Evolutionary conservation across 2,888 invertebrate genomes (phyloP), one percentile per base, ranked within the genome.

Genomic region (Lobophora halterata): DNA sequence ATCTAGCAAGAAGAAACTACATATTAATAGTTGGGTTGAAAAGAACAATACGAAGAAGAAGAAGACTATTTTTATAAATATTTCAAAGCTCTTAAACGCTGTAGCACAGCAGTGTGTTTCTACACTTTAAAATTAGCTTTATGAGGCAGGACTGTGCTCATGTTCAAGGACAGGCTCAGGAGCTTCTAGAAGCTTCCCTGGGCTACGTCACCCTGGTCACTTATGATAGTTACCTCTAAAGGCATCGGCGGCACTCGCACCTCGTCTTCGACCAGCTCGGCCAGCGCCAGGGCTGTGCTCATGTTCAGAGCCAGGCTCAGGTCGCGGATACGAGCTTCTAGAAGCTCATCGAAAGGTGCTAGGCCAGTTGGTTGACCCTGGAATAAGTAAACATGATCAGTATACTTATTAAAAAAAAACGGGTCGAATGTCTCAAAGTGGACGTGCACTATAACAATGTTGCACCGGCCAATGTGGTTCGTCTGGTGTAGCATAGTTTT

Each of bases 241-340:
- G 97, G 96, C 78, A 97, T 90, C 0, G 96, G 94, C 36, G 92
- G 90, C 1, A 91, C 91, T 11, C 94, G 89, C 18, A 95, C 90
- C 81, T 97, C 97, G 74, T 97, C 97, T 69, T 97, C 97, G 1
- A 94, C 88, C 49, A 97, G 90, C 74, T 96, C 97, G 0, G 93
- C 90, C 6, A 97, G 79, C 5, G 95, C 95, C 17, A 93, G 90
- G 0, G 96, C 89, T 0, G 95, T 95, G 65, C 95, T 95, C 93
- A 95, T 94, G 29, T 93, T 92, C 32, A 96, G 85, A 6, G 90
- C 88, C 52, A 95, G 72, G 35, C 82, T 87, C 30, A 95, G 79
- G 56, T 95, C 93, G 5, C 87, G 83, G 0, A 93, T 89, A 11
- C 89, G 88, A 5, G 93, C 89, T 26, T 92, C 91, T 3, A 94